A percentile compares a stretch with the other conserved stretches of the same genome.
phyloP scores from a whole-genome alignment of 2,888 invertebrate genomes.

The Drosophila niveifrons region DNA sequence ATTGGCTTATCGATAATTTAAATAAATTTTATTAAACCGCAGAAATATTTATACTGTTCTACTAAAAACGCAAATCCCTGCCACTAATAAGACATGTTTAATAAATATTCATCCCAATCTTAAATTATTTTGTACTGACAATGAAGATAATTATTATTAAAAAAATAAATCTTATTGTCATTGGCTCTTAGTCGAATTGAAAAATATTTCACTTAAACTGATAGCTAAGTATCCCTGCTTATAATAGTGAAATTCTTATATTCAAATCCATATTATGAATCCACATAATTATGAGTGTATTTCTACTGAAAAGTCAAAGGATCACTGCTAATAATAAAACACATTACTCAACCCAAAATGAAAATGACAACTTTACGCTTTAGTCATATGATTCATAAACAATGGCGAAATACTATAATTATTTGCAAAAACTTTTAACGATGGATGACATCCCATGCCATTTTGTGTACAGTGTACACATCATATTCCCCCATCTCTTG shows the following conservation, averaged over 20 bases:
- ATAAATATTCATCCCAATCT: too few relatives aligned
- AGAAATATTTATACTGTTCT: too few relatives aligned
- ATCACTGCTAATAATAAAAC: background rate
- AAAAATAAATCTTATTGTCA: background rate
- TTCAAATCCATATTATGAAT: background rate
- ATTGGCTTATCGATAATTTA: background rate
- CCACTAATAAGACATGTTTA: too few relatives aligned
- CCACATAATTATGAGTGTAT: too few relatives aligned
- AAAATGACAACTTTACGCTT: constrained; percentile 3
- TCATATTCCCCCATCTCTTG: background rate
- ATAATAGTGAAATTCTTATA: too few relatives aligned
- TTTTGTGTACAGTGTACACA: background rate
- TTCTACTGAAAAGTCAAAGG: background rate
- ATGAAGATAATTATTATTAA: too few relatives aligned
- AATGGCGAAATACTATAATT: constrained; percentile 20
- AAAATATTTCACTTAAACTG: too few relatives aligned
- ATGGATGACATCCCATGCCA: constrained; percentile 23
- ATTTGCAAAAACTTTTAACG: constrained; percentile 16
- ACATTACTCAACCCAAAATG: background rate
- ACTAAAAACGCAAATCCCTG: too few relatives aligned
- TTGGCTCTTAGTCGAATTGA: background rate
- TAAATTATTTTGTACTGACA: too few relatives aligned
- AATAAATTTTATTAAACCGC: too few relatives aligned
- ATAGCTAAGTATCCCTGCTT: too few relatives aligned
- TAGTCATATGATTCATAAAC: constrained; percentile 14